Percentiles rank a stretch among this genome's conserved stretches.
Evolutionary conservation across 2,888 invertebrate genomes (phyloP).

Genomic region (Coelinius sp.): DNA sequence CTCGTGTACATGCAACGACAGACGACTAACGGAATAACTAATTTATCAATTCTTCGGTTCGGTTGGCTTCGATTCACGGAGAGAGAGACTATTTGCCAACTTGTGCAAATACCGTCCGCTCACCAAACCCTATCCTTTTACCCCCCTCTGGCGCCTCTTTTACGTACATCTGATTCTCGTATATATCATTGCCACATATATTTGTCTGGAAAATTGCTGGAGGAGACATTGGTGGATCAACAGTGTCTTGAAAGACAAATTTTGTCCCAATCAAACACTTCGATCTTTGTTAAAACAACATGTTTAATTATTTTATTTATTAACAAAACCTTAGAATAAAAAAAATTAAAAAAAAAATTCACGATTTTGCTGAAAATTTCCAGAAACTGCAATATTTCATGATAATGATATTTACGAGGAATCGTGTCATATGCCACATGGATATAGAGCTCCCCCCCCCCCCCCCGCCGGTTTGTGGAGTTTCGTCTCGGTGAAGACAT

Average conservation of each 20-base stretch:
- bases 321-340: too few relatives aligned
- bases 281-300: background rate
- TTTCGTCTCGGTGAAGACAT: slow-evolving; percentile 62
- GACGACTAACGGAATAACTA: slow-evolving; percentile 69
- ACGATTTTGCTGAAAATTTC: background rate
- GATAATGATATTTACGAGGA: slow-evolving; percentile 63
- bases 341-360: too few relatives aligned
- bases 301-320: background rate
- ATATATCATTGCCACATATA: slow-evolving; percentile 43
- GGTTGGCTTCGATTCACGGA: slow-evolving; percentile 66
- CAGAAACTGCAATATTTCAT: slow-evolving; percentile 59
- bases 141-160: slow-evolving; percentile 26
- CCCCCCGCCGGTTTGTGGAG: background rate
- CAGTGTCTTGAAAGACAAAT: background rate
- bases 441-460: slow-evolving; percentile 2
- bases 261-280: background rate
- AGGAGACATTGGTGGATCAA: slow-evolving; percentile 9
- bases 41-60: slow-evolving; percentile 71
- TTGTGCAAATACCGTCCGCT: slow-evolving; percentile 59
- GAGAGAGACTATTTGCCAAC: slow-evolving; percentile 62
- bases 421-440: slow-evolving; percentile 55
- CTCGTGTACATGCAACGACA: slow-evolving; percentile 38
- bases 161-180: slow-evolving; percentile 26
- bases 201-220: slow-evolving; percentile 42
- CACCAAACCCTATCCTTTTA: slow-evolving; percentile 22